Percentiles rank a stretch among this genome's conserved stretches.
phyloP scores from a whole-genome alignment of 1,140 invertebrate species.

The Cecropterus lyciades region DNA sequence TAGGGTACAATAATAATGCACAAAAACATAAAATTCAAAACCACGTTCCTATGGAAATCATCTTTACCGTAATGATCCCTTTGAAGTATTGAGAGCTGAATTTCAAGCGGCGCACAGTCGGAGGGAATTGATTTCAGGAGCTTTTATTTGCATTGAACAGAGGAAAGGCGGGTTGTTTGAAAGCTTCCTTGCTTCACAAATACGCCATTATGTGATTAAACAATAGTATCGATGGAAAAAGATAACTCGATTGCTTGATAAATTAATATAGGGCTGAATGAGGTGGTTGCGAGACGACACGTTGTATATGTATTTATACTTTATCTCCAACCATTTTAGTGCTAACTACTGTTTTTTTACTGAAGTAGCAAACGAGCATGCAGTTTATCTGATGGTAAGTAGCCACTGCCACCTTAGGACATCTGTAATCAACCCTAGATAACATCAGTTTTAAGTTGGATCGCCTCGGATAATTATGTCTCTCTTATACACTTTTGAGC shows the following conservation, averaged over 20 bases:
- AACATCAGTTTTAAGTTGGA: no score
- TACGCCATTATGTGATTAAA: slow-evolving; percentile 30
- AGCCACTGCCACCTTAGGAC: no score
- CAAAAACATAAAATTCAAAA: slow-evolving; percentile 48
- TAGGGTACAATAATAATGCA: slow-evolving; percentile 31
- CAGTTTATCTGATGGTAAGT: no score
- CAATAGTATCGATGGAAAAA: slow-evolving; percentile 14
- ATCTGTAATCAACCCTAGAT: no score
- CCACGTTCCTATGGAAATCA: slow-evolving; percentile 53
- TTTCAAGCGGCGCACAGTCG: slow-evolving; percentile 50
- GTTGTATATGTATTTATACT: no score
- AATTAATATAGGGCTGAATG: no score
- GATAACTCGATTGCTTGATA: slow-evolving; percentile 15
- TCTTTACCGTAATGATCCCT: slow-evolving; percentile 58
- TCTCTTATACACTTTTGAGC: no score
- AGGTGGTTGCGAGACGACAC: not conserved
- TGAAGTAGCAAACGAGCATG: no score
- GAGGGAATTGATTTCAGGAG: slow-evolving; percentile 50
- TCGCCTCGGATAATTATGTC: no score
- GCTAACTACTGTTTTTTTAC: no score
- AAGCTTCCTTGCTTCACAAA: slow-evolving; percentile 26
- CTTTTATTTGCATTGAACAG: slow-evolving; percentile 57
- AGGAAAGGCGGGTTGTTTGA: slow-evolving; percentile 45
- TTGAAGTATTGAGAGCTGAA: slow-evolving; percentile 53
- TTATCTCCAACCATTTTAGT: no score